A percentile compares a stretch with the other conserved stretches of the same genome.
Evolutionary conservation across 2,797 vertebrate species (phyloP).

Genomic region (Streptopelia turtur): DNA sequence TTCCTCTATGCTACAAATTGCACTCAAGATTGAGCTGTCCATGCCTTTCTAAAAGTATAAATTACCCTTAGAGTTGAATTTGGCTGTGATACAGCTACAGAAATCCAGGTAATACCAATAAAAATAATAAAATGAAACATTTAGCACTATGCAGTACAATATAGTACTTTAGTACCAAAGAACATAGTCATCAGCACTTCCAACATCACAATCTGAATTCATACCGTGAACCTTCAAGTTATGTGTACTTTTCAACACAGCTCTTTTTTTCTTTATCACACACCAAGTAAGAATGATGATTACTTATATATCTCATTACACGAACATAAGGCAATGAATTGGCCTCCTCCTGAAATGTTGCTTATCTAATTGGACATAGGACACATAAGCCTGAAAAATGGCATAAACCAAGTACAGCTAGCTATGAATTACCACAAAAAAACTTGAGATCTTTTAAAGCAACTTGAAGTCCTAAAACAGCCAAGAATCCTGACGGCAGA

Average conservation of each 20-base stretch:
- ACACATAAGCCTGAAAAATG: not conserved
- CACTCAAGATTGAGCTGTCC: not conserved
- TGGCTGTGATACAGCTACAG: not conserved
- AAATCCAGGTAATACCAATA: not conserved
- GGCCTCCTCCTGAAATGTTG: not conserved
- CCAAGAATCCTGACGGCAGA: not conserved
- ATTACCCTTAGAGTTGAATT: not conserved
- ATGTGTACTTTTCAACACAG: not conserved
- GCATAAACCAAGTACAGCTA: not conserved
- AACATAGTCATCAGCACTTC: not conserved
- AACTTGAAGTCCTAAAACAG: not conserved
- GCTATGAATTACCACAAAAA: not conserved
- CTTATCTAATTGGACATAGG: not conserved
- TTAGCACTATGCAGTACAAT: not conserved
- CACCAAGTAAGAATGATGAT: constrained; percentile 9
- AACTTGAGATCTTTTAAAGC: not conserved
- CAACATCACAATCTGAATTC: not conserved
- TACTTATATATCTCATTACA: not conserved
- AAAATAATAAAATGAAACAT: not conserved
- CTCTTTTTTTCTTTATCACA: not conserved
- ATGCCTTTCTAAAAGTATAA: not conserved
- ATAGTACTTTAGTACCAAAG: not conserved
- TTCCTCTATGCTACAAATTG: not conserved
- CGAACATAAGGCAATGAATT: not conserved
- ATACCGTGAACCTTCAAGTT: not conserved